phyloP scores from a whole-genome alignment of 1,140 invertebrate species.

The Carposina sasakii region DNA sequence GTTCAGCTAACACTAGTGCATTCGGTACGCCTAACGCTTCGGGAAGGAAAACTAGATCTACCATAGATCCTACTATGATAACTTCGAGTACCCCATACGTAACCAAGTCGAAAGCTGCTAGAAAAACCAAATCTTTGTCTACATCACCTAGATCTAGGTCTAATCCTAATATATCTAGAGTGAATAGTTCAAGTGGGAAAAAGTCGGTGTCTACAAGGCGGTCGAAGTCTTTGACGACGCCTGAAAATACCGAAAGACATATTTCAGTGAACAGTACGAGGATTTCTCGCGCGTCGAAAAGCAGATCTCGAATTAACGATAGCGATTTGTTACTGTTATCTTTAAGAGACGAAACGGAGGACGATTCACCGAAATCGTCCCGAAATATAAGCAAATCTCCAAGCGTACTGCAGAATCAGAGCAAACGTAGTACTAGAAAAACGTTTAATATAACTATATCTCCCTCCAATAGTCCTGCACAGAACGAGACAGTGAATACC shows the following conservation, averaged over 20 bases:
- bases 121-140: no score
- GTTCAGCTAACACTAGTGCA: conserved; percentile 16
- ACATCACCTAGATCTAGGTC: not conserved
- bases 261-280: conserved; percentile 25
- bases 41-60: conserved; percentile 26
- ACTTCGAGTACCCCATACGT: conserved; percentile 45
- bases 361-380: conserved; percentile 37
- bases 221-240: conserved; percentile 25
- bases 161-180: not conserved
- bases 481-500: no score
- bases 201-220: conserved; percentile 10
- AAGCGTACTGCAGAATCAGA: no score
- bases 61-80: conserved; percentile 21
- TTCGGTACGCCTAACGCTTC: conserved; percentile 32
- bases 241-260: conserved; percentile 22
- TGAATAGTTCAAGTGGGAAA: not conserved
- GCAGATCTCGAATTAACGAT: conserved; percentile 39
- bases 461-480: conserved; percentile 3
- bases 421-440: not conserved
- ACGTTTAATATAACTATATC: not conserved
- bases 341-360: conserved; percentile 25
- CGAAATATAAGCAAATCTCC: conserved; percentile 14
- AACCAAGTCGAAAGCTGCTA: not conserved
- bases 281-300: conserved; percentile 27
- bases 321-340: conserved; percentile 33